Base-by-base conservation (phyloP, 92 coral and sea anemone genomes). In the Epizoanthus scotinus region DNA sequence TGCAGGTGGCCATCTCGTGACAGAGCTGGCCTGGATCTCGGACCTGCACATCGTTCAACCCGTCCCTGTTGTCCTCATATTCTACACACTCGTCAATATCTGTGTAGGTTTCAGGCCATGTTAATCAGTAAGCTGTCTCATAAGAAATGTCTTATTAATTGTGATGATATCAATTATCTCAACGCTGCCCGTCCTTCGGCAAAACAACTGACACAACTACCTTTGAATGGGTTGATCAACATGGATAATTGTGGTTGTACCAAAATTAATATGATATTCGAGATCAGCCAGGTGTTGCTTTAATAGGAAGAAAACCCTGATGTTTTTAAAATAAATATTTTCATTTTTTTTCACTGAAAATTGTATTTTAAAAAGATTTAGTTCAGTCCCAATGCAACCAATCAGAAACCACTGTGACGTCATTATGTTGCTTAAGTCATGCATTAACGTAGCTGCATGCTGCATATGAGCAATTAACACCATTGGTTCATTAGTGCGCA, bases 21-120 rank as follows among this genome's bases (percentile, higher is more conserved):
- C 97, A 92, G 40, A 88, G 71, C 59, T 54, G 77, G 27, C 78
- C 70, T 58, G 81, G 82, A 29, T 71, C 81, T 67, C 49, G 81
- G 29, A 34, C 66, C 61, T 83, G 88, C 24, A 90, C 88, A 53
- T 90, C 92, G 70, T 90, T 85, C 68, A 78, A 70, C 22, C 74
- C 79, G 54, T 87, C 89, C 5, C 84, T 83, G 65, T 70, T 66
- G 42, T 74, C 66, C 0, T 60, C 84, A 86, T 85, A 81, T 67
- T 70, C 84, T 57, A 70, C 15, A 75, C 97, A 92, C 77, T 92
- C 97, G 84, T 92, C 91, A 78, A 90, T 78, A 89, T 92, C 97
- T 92, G 81, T 42, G 81, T 66, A 63, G 78, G 53, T 34, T 65
- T 52, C 71, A 79, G 40, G 70, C 10, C 15, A 47, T 47, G 52